phyloP scores from a whole-genome alignment of 1,140 invertebrate genomes.

The Heliconius melpomene region DNA sequence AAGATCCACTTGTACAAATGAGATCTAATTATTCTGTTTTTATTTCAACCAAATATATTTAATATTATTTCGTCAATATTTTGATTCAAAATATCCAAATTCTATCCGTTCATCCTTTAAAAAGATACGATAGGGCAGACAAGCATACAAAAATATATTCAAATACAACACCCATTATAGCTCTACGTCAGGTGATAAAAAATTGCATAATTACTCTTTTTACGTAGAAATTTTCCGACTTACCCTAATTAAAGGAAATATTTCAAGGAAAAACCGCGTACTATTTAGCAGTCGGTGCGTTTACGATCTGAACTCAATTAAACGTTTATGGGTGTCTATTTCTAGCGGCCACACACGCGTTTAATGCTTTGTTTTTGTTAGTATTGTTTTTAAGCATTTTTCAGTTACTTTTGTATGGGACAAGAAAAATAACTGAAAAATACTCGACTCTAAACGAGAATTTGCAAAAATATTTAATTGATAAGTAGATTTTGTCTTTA shows the following conservation, averaged over 20 bases:
- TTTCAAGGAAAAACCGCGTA: slow-evolving; percentile 10
- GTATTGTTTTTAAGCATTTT: not conserved
- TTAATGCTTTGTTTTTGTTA: not conserved
- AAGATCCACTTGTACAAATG: no score
- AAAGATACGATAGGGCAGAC: not conserved
- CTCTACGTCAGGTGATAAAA: not conserved
- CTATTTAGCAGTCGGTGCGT: not conserved
- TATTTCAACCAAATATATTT: no score
- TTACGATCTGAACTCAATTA: slow-evolving; percentile 14
- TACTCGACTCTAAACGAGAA: no score
- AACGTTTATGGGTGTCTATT: not conserved
- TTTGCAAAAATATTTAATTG: no score
- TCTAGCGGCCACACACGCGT: not conserved
- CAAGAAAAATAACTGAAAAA: no score
- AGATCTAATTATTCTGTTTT: no score
- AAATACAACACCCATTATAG: not conserved
- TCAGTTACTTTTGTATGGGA: not conserved
- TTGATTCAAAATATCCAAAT: no score
- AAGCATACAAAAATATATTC: not conserved
- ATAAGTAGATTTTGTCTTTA: no score
- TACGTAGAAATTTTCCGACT: not conserved
- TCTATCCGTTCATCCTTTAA: no score
- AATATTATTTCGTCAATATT: no score
- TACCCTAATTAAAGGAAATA: not conserved
- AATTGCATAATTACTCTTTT: not conserved